Evolutionary conservation across 2,113 vertebrate species (phyloP).

Genomic region (Sapajus apella): DNA sequence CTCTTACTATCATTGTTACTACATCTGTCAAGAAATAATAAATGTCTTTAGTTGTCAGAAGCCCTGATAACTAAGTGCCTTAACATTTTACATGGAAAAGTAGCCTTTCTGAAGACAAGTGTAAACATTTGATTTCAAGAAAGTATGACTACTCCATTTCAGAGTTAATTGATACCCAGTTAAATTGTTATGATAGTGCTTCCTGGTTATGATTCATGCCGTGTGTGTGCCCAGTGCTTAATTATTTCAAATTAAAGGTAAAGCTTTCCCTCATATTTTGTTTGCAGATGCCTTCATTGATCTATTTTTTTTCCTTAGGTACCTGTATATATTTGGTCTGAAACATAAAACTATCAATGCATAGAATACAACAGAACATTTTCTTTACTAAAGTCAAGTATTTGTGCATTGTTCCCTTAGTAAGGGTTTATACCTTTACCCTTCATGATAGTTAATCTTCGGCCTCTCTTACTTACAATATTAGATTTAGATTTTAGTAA

Average conservation of each 20-base stretch:
- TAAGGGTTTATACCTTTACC: background rate
- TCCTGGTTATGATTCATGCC: background rate
- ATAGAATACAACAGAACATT: slow-evolving; percentile 5
- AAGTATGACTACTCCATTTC: background rate
- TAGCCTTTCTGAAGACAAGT: background rate
- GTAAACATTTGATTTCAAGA: slow-evolving; percentile 20
- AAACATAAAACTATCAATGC: slow-evolving; percentile 4
- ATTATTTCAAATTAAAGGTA: slow-evolving; percentile 44
- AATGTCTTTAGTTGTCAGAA: slow-evolving; percentile 5
- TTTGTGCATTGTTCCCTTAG: background rate
- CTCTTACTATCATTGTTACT: background rate
- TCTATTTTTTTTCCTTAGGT: slow-evolving; percentile 8
- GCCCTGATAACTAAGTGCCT: background rate
- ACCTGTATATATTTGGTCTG: background rate
- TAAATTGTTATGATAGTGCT: background rate
- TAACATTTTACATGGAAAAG: background rate
- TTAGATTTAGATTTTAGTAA: slow-evolving; percentile 26
- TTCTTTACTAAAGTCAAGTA: background rate
- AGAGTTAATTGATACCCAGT: background rate
- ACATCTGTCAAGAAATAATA: background rate
- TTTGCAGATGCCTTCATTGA: background rate
- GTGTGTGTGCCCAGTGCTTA: background rate
- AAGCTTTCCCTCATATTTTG: background rate
- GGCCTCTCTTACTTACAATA: slow-evolving; percentile 3
- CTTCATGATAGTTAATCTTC: slow-evolving; percentile 29